Percentiles rank a stretch among this genome's conserved stretches.
phyloP scores from a whole-genome alignment of 2,113 vertebrate species.

The Thalassarche chlororhynchos region DNA sequence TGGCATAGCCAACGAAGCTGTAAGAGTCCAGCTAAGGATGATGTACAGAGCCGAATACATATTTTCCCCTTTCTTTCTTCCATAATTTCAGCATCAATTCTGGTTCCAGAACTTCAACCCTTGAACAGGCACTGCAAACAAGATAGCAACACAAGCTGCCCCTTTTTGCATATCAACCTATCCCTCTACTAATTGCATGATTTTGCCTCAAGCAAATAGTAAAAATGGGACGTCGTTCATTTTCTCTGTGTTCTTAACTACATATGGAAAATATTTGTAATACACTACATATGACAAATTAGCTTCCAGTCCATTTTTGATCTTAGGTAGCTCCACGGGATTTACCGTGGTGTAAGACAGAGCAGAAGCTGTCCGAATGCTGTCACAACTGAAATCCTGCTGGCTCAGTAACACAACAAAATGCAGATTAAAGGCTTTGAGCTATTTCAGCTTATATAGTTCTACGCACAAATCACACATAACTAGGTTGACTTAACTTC shows the following conservation, averaged over 20 bases:
- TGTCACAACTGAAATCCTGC: background rate
- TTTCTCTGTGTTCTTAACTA: background rate
- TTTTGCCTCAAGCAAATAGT: background rate
- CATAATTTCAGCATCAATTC: background rate
- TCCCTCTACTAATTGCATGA: background rate
- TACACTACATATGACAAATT: background rate
- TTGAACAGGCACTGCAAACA: background rate
- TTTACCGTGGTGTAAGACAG: background rate
- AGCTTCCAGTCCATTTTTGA: background rate
- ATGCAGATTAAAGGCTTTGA: slow-evolving; percentile 27
- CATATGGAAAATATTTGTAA: background rate
- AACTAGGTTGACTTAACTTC: slow-evolving; percentile 22
- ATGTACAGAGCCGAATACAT: background rate
- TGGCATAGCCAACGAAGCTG: background rate
- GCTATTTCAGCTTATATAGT: background rate
- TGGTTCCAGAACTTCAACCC: background rate
- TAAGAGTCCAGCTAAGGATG: background rate
- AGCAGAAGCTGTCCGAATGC: background rate
- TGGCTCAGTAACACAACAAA: background rate
- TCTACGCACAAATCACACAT: background rate
- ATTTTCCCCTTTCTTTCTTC: background rate
- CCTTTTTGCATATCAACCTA: background rate
- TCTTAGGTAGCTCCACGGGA: background rate
- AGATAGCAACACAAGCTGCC: background rate
- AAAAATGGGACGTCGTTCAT: background rate